Percentiles rank a stretch among this genome's conserved stretches.
Evolutionary conservation across 2,888 invertebrate genomes (phyloP).

Genomic region (Deilephila elpenor): DNA sequence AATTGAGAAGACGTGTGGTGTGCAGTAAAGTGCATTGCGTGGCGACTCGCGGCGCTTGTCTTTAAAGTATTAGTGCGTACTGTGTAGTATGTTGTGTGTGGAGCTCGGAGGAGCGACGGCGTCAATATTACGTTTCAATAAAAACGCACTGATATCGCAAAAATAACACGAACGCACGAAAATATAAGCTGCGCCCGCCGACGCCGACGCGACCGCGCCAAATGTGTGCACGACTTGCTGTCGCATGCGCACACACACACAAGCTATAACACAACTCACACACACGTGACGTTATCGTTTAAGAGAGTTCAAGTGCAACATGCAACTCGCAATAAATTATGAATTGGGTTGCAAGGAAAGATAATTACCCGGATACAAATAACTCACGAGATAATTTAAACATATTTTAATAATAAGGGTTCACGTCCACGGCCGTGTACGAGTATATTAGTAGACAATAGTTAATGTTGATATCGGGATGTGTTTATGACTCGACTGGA

Average conservation of each 20-base stretch:
- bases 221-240: background rate
- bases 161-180: constrained; percentile 12
- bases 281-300: background rate
- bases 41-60: background rate
- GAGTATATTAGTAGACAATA: background rate
- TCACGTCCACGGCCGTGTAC: background rate
- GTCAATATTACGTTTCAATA: constrained; percentile 14
- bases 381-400: background rate
- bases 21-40: background rate
- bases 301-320: background rate
- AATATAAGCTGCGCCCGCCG: constrained; percentile 16
- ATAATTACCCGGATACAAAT: background rate
- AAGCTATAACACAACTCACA: background rate
- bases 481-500: background rate
- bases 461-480: background rate
- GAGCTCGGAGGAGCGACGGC: background rate
- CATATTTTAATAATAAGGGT: too few relatives aligned
- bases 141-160: constrained; percentile 15
- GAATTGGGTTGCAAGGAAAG: background rate
- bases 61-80: background rate
- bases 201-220: background rate
- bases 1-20: too few relatives aligned
- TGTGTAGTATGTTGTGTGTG: background rate
- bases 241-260: background rate
- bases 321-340: background rate